phyloP scores from a whole-genome alignment of 2,113 vertebrate genomes.

The Amblyornis subalaris region DNA sequence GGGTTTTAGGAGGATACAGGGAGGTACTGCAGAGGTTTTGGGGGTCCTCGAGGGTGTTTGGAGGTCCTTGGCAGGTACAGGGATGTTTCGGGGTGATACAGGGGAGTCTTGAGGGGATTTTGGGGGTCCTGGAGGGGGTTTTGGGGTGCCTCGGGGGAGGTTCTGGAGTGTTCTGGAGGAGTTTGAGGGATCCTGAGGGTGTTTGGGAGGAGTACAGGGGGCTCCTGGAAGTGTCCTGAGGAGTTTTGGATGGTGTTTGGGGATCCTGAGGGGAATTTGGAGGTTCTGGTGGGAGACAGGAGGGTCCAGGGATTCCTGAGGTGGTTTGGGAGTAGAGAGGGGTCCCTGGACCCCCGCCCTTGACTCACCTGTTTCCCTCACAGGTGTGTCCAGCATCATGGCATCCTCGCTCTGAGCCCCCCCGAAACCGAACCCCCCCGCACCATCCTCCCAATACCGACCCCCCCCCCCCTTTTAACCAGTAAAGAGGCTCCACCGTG shows the following conservation, averaged over 20 bases:
- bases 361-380: neutral
- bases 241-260: neutral
- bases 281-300: too few species aligned
- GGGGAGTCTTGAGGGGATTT: too few species aligned
- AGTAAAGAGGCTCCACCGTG: neutral
- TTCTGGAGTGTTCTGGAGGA: too few species aligned
- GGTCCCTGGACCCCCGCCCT: accelerated
- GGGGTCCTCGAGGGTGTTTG: neutral
- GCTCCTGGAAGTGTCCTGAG: too few species aligned
- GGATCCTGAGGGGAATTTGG: too few species aligned
- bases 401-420: neutral
- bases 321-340: too few species aligned
- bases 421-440: neutral
- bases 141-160: too few species aligned
- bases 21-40: too few species aligned
- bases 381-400: neutral
- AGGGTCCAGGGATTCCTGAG: neutral
- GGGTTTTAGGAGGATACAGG: too few species aligned
- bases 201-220: neutral
- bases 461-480: neutral
- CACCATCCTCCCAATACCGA: neutral
- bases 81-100: too few species aligned
- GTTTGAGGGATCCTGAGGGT: neutral
- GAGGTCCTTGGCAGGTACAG: neutral
- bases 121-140: too few species aligned